Percentiles rank a stretch among this genome's conserved stretches.
Evolutionary conservation across 2,888 invertebrate genomes (phyloP).

Genomic region (Notodonta dromedarius): DNA sequence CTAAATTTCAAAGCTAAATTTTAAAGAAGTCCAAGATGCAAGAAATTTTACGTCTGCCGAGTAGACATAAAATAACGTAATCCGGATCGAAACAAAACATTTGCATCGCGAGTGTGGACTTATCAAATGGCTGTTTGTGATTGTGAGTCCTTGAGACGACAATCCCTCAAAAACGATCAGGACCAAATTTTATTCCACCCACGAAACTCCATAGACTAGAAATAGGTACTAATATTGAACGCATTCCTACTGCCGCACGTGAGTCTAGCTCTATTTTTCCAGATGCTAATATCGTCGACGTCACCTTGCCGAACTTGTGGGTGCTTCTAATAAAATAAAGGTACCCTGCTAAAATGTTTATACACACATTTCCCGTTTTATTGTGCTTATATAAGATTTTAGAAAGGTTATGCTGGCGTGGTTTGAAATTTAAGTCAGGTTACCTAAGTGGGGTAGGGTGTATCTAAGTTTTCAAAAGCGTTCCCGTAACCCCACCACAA

Average conservation of each 20-base stretch:
- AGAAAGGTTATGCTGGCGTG: background rate
- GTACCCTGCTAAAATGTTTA: constrained; percentile 13
- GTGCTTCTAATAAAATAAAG: constrained; percentile 19
- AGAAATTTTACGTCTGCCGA: no score
- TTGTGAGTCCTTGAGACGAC: background rate
- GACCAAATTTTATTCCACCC: constrained; percentile 6
- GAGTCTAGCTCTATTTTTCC: constrained; percentile 13
- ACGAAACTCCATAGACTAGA: constrained; percentile 1
- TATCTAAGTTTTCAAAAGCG: no score
- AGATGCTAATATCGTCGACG: constrained; percentile 21
- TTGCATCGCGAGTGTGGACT: no score
- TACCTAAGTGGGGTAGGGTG: no score
- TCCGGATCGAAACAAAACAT: no score
- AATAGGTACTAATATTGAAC: background rate
- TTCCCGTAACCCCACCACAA: no score
- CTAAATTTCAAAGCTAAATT: no score
- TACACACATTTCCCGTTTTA: background rate
- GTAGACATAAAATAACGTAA: no score
- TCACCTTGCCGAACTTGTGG: constrained; percentile 11
- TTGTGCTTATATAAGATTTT: background rate
- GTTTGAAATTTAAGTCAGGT: no score
- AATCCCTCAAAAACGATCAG: background rate
- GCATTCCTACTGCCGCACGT: background rate
- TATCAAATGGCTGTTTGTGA: no score
- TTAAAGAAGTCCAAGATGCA: no score